phyloP scores from a whole-genome alignment of 2,797 vertebrate genomes.

The Artibeus jamaicensis region DNA sequence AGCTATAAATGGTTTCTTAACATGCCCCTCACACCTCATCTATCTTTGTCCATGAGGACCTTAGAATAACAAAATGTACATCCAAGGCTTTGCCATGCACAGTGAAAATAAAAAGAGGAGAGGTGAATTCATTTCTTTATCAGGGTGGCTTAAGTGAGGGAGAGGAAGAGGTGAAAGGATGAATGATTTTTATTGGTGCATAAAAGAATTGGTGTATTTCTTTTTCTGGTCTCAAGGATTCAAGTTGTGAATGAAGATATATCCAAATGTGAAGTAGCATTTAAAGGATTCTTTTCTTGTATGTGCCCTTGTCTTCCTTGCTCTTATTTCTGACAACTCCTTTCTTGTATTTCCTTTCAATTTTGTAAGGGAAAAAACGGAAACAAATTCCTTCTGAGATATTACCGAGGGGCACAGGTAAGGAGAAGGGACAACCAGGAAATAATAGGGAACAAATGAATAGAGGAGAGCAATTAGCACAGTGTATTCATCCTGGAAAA shows the following conservation, averaged over 20 bases:
- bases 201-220: neutral
- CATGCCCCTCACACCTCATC: constrained; percentile 63
- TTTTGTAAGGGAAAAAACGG: neutral
- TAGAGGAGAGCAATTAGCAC: constrained; percentile 6
- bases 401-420: constrained; percentile 1
- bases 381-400: neutral
- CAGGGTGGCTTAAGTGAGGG: neutral
- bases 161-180: neutral
- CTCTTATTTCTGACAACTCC: neutral
- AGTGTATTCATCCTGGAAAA: neutral
- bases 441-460: neutral
- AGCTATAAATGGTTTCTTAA: constrained; percentile 68
- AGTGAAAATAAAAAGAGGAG: constrained; percentile 14
- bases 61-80: constrained; percentile 51
- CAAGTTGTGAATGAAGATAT: constrained; percentile 2
- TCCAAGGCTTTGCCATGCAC: constrained; percentile 13
- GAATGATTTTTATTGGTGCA: neutral
- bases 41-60: constrained; percentile 57
- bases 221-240: constrained; percentile 27
- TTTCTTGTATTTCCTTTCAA: constrained; percentile 6
- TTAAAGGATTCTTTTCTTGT: constrained; percentile 2
- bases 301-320: neutral
- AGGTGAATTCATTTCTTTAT: neutral
- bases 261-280: neutral
- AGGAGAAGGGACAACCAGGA: neutral